Conservation (phyloP, 2,113 vertebrate genomes). For the Carettochelys insculpta region DNA sequence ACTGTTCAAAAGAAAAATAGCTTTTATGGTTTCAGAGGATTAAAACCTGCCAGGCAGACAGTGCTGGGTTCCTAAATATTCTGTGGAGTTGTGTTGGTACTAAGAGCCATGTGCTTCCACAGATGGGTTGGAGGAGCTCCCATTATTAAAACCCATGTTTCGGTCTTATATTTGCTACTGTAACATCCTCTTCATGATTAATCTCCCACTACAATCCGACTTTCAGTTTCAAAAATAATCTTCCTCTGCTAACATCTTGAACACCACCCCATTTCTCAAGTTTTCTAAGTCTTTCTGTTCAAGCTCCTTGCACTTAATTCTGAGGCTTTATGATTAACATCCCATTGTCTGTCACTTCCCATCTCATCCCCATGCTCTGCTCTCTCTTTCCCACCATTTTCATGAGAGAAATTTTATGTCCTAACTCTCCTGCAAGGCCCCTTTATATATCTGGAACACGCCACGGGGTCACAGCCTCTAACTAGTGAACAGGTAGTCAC, state of each 20-base stretch:
- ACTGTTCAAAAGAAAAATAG: background rate
- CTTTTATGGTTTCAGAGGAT: background rate
- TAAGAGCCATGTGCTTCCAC: background rate
- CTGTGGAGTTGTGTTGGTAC: background rate
- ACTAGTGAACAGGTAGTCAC: background rate
- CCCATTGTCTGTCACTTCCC: background rate
- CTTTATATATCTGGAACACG: background rate
- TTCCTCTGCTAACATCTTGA: background rate
- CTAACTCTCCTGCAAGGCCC: background rate
- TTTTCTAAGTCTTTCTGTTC: background rate
- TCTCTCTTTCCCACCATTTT: background rate
- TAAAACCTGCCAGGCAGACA: background rate
- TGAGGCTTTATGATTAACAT: background rate
- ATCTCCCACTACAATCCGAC: background rate
- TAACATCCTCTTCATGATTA: background rate
- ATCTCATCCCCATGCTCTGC: background rate
- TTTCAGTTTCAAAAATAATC: background rate
- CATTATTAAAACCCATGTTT: background rate
- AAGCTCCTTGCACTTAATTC: background rate
- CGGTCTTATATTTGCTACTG: background rate
- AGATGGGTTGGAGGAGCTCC: rapidly evolving
- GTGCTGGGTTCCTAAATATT: background rate
- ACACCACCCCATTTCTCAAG: background rate
- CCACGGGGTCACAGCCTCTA: background rate
- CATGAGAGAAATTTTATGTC: background rate